Percentiles rank a stretch among this genome's conserved stretches.
Evolutionary conservation across 2,888 invertebrate species (phyloP).

Genomic region (Spisula solida): DNA sequence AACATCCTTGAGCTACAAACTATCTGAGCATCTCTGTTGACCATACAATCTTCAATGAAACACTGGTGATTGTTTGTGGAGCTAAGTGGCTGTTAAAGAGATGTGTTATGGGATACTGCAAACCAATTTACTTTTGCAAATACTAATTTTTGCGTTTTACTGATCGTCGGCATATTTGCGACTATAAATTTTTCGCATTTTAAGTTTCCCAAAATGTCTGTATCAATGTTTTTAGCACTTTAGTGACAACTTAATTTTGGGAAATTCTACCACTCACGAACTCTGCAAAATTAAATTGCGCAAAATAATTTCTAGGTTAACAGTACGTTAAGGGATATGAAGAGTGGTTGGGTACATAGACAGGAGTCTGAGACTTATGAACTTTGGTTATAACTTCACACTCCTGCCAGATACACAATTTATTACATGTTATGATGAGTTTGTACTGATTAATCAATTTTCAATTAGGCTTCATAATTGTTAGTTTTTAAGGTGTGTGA

Average conservation of each 20-base stretch:
- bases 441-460: slow-evolving; percentile 28
- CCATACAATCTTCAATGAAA: neutral
- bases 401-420: slow-evolving; percentile 1
- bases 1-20: neutral
- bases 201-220: too few species aligned
- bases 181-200: too few species aligned
- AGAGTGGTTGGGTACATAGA: neutral
- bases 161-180: too few species aligned
- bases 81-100: neutral
- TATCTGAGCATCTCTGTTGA: neutral
- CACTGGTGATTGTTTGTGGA: neutral
- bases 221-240: too few species aligned
- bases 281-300: too few species aligned
- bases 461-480: slow-evolving; percentile 21
- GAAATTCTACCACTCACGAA: too few species aligned
- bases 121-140: too few species aligned
- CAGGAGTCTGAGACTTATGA: neutral
- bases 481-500: neutral
- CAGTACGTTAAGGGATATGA: too few species aligned
- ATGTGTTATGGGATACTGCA: neutral
- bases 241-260: too few species aligned
- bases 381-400: neutral
- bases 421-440: neutral
- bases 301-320: too few species aligned
- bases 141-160: too few species aligned